A percentile compares a stretch with the other conserved stretches of the same genome.
Evolutionary conservation across 1,140 invertebrate species (phyloP).

Genomic region (Megathymus violae): DNA sequence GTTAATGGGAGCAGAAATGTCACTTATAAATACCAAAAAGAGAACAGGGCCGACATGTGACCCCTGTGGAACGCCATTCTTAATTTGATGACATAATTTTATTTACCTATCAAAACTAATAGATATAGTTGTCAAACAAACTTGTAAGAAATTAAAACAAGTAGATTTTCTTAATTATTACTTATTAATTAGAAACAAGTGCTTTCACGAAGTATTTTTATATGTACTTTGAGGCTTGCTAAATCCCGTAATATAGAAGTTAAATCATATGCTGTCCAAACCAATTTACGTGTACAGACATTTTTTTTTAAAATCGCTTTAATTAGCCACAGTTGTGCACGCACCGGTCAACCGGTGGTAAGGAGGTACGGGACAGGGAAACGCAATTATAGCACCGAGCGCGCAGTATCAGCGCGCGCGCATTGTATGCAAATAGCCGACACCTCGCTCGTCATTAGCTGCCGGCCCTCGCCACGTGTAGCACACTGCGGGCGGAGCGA

Average conservation of each 20-base stretch:
- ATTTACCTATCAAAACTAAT: too few species aligned
- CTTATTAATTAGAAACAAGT: too few species aligned
- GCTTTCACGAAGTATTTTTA: too few species aligned
- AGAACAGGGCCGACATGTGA: conserved; percentile 24
- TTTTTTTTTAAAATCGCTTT: neutral
- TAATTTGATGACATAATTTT: too few species aligned
- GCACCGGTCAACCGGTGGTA: neutral
- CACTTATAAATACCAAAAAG: conserved; percentile 5
- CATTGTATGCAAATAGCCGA: conserved; percentile 28
- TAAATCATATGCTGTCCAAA: too few species aligned
- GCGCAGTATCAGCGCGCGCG: neutral
- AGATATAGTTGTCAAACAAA: too few species aligned
- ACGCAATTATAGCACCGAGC: conserved; percentile 12
- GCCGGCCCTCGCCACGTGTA: neutral
- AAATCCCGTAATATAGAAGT: too few species aligned
- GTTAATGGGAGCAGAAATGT: conserved; percentile 2
- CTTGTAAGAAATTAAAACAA: too few species aligned
- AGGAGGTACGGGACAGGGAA: neutral
- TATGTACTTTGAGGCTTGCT: too few species aligned
- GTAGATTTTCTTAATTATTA: too few species aligned
- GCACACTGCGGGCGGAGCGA: conserved; percentile 1
- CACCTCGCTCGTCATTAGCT: conserved; percentile 20
- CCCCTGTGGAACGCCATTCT: conserved; percentile 25
- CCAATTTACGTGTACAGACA: too few species aligned
- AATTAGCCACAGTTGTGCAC: neutral